Evolutionary conservation across 2,888 invertebrate species (phyloP), one percentile per base, ranked within the genome.

Genomic region (Agelastica alni): DNA sequence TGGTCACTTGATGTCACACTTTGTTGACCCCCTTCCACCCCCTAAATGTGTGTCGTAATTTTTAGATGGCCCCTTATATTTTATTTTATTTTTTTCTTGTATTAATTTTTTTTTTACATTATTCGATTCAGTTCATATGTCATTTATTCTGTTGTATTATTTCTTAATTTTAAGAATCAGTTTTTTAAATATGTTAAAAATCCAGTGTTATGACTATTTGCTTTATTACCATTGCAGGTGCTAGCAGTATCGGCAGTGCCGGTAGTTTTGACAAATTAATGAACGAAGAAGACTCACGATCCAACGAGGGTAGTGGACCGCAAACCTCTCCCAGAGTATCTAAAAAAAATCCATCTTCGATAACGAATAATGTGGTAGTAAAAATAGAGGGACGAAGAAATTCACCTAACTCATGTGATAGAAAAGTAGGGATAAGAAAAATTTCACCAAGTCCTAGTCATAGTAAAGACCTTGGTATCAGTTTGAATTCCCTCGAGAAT

Each of bases 271-370:
- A 89, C 67, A 89, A 88, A 71, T 80, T 88, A 70, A 80, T 83
- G 60, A 86, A 84, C 13, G 89, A 88, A 74, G 88, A 88, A 56
- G 89, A 89, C 72, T 89, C 88, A 3, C 79, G 87, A 59, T 88
- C 86, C 16, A 86, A 87, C 64, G 87, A 87, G 58, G 83, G 85
- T 0, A 80, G 83, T 60, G 76, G 79, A n/a, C 77, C 83, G 13
- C 80, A 83, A 14, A 75, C 81, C 43, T 82, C 77, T 66, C 83
- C 75, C 63, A 82, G 73, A 71, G 80, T 78, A 71, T 75, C 75
- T 60, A 81, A 76, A 71, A 81, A 80, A 59, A 82, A 78, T 77
- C 78, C 77, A 72, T 63, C 70, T 26, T 65, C 51, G 7, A 32
- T 49, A 31, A 42, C 66, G 30, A 65, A 64, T 26, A 66, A 59